phyloP scores from a whole-genome alignment of 2,113 vertebrate genomes.

The Probosciger aterrimus region DNA sequence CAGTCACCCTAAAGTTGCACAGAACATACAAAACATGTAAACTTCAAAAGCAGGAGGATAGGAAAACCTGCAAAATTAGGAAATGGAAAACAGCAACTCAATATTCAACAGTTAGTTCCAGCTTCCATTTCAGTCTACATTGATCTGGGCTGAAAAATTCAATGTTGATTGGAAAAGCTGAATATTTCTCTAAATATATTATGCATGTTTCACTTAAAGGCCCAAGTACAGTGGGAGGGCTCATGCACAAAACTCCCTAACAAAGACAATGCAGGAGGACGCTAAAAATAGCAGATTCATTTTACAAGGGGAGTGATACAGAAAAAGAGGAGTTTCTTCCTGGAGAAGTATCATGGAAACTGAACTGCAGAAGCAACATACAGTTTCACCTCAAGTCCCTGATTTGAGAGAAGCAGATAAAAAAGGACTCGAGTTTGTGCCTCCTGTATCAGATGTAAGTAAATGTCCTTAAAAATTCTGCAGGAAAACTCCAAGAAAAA shows the following conservation, averaged over 20 bases:
- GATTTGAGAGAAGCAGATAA: neutral
- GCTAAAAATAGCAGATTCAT: neutral
- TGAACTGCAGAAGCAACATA: neutral
- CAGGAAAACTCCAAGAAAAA: neutral
- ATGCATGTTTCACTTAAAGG: neutral
- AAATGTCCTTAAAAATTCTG: neutral
- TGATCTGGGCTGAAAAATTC: neutral
- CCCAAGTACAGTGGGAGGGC: neutral
- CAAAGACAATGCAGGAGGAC: neutral
- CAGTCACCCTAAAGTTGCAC: fast-evolving
- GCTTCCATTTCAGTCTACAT: neutral
- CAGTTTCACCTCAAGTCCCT: neutral
- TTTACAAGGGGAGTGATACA: neutral
- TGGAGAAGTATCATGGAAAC: neutral
- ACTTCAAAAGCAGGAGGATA: neutral
- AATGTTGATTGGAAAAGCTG: neutral
- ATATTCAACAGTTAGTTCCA: neutral
- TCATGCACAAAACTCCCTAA: neutral
- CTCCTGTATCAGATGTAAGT: neutral
- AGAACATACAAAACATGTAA: neutral
- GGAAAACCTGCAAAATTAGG: neutral
- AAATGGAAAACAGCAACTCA: neutral
- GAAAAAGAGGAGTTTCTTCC: neutral
- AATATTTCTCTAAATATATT: neutral
- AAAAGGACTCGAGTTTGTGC: neutral